Evolutionary conservation across 2,797 vertebrate genomes (phyloP).

Genomic region (Carapus acus): DNA sequence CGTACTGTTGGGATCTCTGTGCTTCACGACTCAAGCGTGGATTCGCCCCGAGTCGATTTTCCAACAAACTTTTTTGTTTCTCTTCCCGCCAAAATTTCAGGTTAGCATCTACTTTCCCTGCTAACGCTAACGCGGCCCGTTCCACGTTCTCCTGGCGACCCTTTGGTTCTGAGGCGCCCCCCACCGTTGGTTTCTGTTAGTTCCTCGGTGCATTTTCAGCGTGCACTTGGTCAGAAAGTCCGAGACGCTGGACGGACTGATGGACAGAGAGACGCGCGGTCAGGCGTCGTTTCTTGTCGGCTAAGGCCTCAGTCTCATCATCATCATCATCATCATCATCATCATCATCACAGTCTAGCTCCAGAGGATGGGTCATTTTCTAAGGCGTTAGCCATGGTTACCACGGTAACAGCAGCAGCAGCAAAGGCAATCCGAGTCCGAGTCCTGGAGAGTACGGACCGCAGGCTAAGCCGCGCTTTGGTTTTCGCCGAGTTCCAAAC

Average conservation of each 20-base stretch:
- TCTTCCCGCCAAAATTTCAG: too few species aligned
- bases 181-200: conserved; percentile 6
- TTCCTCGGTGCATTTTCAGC: conserved; percentile 32
- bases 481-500: conserved; percentile 43
- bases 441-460: conserved; percentile 53
- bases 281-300: too few species aligned
- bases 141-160: too few species aligned
- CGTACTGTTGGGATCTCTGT: conserved; percentile 8
- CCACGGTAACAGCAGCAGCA: conserved; percentile 22
- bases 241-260: conserved; percentile 21
- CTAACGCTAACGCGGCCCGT: too few species aligned
- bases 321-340: too few species aligned
- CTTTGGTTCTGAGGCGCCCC: too few species aligned
- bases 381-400: too few species aligned
- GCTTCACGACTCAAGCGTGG: conserved; percentile 29
- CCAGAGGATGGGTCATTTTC: conserved; percentile 34
- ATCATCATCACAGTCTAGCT: conserved; percentile 28
- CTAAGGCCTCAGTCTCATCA: too few species aligned
- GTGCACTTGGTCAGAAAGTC: conserved; percentile 29
- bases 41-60: conserved; percentile 43
- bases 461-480: conserved; percentile 45
- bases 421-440: conserved; percentile 54
- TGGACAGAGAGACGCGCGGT: too few species aligned
- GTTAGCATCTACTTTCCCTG: too few species aligned
- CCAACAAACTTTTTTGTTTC: conserved; percentile 39